These are phyloP conservation scores for Toxonevra muliebris DNA, from an alignment of 2,888 invertebrate species.

Conservation along the genomic window DNA sequence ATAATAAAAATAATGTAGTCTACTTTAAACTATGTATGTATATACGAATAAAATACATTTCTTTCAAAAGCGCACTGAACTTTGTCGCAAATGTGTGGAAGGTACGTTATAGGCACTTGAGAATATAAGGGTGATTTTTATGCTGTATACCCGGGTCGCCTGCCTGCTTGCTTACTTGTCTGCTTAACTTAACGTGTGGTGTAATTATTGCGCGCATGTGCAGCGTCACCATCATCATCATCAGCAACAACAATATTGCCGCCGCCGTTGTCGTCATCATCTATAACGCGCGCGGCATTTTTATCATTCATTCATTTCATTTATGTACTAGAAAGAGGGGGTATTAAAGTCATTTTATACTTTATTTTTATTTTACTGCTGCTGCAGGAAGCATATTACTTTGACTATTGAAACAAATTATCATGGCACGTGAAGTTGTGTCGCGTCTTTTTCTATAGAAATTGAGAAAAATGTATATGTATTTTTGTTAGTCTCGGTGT, in stretches of 20 bases:
- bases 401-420: constrained; percentile 31
- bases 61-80: constrained; percentile 31
- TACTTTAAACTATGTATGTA: background rate
- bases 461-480: background rate
- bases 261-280: constrained; percentile 14
- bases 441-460: background rate
- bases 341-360: background rate
- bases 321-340: background rate
- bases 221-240: constrained; percentile 41
- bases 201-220: constrained; percentile 57
- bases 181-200: constrained; percentile 38
- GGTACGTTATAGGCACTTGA: constrained; percentile 20
- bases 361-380: background rate
- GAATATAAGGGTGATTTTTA: constrained; percentile 34
- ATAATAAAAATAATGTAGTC: constrained; percentile 6
- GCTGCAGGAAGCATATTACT: background rate
- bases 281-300: constrained; percentile 25
- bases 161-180: constrained; percentile 16
- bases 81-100: constrained; percentile 21
- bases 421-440: constrained; percentile 35
- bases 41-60: constrained; percentile 6
- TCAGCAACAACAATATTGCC: constrained; percentile 17
- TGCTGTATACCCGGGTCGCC: no score
- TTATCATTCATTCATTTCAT: constrained; percentile 22
- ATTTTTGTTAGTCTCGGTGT: background rate